Percentiles rank a stretch among this genome's conserved stretches.
phyloP scores from a whole-genome alignment of 1,140 invertebrate genomes.

The Ips nitidus region DNA sequence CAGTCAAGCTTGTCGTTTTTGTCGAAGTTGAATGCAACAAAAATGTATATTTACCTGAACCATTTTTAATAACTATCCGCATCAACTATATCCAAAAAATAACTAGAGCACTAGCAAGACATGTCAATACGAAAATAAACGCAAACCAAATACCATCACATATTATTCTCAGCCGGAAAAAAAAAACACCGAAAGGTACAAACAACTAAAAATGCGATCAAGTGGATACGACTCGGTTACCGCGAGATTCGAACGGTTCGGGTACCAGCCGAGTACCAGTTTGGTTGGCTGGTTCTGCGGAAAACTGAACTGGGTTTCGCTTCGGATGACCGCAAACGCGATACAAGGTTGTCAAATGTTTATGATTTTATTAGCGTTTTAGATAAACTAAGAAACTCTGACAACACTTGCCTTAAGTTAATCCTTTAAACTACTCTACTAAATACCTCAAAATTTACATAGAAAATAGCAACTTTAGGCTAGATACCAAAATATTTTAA shows the following conservation, averaged over 20 bases:
- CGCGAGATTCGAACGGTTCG: constrained; percentile 5
- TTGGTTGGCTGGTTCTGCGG: constrained; percentile 32
- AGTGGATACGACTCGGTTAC: not conserved
- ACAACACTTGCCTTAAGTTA: too few relatives aligned
- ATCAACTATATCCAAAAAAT: not conserved
- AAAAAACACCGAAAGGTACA: constrained; percentile 8
- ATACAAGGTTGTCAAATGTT: constrained; percentile 14
- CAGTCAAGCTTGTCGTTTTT: too few relatives aligned
- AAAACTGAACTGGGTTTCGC: constrained; percentile 35
- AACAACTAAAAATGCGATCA: constrained; percentile 8
- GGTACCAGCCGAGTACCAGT: constrained; percentile 12
- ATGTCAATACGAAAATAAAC: not conserved
- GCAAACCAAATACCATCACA: constrained; percentile 9
- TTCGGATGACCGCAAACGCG: constrained; percentile 29
- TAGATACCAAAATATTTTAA: too few relatives aligned
- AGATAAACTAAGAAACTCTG: too few relatives aligned
- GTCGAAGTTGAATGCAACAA: too few relatives aligned
- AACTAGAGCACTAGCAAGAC: not conserved
- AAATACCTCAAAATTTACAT: too few relatives aligned
- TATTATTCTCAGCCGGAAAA: constrained; percentile 5
- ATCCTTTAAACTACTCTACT: too few relatives aligned
- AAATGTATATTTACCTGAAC: constrained; percentile 2
- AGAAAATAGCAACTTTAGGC: too few relatives aligned
- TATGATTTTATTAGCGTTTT: too few relatives aligned
- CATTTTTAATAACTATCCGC: not conserved